Base-by-base conservation (phyloP, 1,140 invertebrate species). In the Drosophila lini region DNA sequence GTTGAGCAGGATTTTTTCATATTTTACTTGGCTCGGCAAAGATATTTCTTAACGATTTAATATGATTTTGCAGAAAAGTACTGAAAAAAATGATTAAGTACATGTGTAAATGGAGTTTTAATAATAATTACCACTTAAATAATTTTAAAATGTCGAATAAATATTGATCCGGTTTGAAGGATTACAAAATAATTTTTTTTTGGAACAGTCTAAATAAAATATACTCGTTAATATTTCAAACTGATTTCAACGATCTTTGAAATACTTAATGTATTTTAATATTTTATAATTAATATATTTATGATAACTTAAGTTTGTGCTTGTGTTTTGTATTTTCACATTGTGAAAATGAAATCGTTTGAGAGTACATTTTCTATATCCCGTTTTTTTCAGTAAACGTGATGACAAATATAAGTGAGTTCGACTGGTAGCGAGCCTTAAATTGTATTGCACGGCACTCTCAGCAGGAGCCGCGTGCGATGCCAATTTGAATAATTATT, bases 401-500 rank as follows among this genome's bases (percentile, higher is more conserved):
- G 7, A n/a, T 56, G 40, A 28, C 13, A 56, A 58, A 58, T 70
- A 47, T 19, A 58, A 71, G 55, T 44, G 19, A 41, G 53, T 57
- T 31, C 48, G 65, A 47, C 57, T 8, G 31, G 15, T 10, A 22
- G 16, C 10, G 13, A 15, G 15, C 52, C 16, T 73, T 70, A 50
- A 73, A 61, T 48, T 61, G 31, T 31, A 48, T 59, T 38, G 22
- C 69, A 25, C 19, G 31, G 38, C n/a, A 36, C 34, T 73, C 70
- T 64, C 74, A 61, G 69, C 28, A 57, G 60, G 47, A 67, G 22
- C 55, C 41, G 53, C 22, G 31, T 32, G 44, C 44, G 41, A 55
- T 34, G 65, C 62, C 74, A 77, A 55, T 77, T 77, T 77, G 73
- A 77, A 77, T 77, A 77, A 77, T 77, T 77, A 77, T 77, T 77